phyloP scores from a whole-genome alignment of 2,797 vertebrate genomes.

The Thamnophis elegans region DNA sequence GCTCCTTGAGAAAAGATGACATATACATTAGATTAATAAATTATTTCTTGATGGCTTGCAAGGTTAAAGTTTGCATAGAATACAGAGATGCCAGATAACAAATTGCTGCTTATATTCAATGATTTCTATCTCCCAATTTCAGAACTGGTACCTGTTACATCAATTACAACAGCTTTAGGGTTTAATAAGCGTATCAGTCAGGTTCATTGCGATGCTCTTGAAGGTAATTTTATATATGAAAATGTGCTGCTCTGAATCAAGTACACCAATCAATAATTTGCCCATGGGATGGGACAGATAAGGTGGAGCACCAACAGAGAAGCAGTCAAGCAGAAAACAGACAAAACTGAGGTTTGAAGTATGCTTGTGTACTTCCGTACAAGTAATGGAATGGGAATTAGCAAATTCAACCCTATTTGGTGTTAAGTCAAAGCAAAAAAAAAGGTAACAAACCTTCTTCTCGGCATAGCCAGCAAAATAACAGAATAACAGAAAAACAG shows the following conservation, averaged over 20 bases:
- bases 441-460: not conserved
- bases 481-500: not conserved
- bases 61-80: not conserved
- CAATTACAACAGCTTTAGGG: constrained; percentile 53
- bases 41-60: not conserved
- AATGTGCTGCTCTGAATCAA: constrained; percentile 79
- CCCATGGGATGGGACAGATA: constrained; percentile 78
- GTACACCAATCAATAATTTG: constrained; percentile 78
- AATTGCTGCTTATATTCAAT: not conserved
- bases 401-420: constrained; percentile 29
- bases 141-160: constrained; percentile 39
- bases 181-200: constrained; percentile 59
- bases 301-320: constrained; percentile 71
- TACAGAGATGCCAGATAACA: not conserved
- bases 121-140: not conserved
- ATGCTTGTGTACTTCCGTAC: constrained; percentile 45
- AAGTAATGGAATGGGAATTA: constrained; percentile 53
- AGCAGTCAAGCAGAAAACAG: constrained; percentile 74
- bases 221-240: constrained; percentile 79
- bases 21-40: not conserved
- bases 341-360: constrained; percentile 70
- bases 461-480: not conserved
- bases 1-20: not conserved
- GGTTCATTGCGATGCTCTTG: constrained; percentile 70
- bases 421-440: constrained; percentile 41